A percentile compares a stretch with the other conserved stretches of the same genome.
These are phyloP conservation scores for Aviceda subcristata DNA, from an alignment of 2,113 vertebrate species.

Conservation along the genomic window DNA sequence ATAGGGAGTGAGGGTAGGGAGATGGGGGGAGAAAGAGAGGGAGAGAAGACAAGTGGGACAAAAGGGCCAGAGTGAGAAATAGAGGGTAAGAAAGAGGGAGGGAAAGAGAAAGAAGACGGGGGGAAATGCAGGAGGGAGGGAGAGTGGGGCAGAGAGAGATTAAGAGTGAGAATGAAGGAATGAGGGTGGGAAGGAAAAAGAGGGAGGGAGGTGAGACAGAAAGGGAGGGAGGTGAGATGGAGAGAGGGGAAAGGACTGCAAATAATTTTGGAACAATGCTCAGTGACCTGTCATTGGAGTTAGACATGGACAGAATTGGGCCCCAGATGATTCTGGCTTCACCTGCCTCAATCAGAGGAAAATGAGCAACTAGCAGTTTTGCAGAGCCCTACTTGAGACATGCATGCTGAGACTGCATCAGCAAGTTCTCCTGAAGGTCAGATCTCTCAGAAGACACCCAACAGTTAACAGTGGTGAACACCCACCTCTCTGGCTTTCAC, in stretches of 20 bases:
- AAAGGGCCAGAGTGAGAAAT: accelerated
- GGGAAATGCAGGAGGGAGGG: not conserved
- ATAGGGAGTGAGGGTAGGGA: not conserved
- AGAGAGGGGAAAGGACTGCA: not conserved
- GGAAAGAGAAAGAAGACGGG: not conserved
- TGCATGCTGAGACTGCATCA: not conserved
- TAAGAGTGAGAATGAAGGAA: not conserved
- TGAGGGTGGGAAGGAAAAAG: not conserved
- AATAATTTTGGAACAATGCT: not conserved
- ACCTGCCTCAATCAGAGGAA: not conserved
- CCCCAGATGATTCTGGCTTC: not conserved
- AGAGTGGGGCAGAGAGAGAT: not conserved
- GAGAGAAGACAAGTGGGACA: not conserved
- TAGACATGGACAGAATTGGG: not conserved
- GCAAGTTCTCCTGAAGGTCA: not conserved
- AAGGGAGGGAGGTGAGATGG: not conserved
- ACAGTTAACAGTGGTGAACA: not conserved
- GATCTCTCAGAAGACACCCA: not conserved
- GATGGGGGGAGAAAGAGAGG: not conserved
- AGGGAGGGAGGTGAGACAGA: not conserved
- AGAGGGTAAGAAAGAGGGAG: not conserved
- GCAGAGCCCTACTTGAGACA: not conserved
- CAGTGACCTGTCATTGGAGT: not conserved
- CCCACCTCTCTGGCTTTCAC: not conserved
- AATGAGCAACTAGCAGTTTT: not conserved